Evolutionary conservation across 2,797 vertebrate species (phyloP), one percentile per base, ranked within the genome.

Genomic region (Pipistrellus pipistrellus): DNA sequence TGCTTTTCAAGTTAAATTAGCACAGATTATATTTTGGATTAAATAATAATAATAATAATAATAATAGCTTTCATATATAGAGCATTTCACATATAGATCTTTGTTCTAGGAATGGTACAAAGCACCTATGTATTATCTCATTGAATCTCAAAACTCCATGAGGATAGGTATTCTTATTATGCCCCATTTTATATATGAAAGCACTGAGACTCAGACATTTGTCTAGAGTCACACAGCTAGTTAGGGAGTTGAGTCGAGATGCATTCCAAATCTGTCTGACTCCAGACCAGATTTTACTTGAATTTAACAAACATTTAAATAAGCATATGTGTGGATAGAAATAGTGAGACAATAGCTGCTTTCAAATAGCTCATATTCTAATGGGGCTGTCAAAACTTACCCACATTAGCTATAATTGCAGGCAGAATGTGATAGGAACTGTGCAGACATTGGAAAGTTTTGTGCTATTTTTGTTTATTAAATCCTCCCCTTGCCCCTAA

Each of bases 41-140:
- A 93, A 91, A 44, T 97, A 94, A 93, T 97, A 96, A 93, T 97
- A 91, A 44, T 97, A 94, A 93, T 97, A 96, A 93, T 97, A 96
- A 95, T 97, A 93, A 96, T 96, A 96, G 35, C 46, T 71, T 93
- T n/a, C 35, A 71, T 97, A 88, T 71, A 38, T 88, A 91, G 30
- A 97, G 57, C 95, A 87, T 94, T 88, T 94, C 38, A 41, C 6
- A 41, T 41, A 41, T 41, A 41, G 38, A 41, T 38, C 73, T 88
- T 3, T 96, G 32, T 81, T 7, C 6, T 76, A 38, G 41, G 55
- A 88, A 81, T 64, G 21, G 51, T 87, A 90, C 23, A 95, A 53
- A 87, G 46, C 23, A 88, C 15, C 41, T 75, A 53, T 13, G 11
- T 87, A 71, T 93, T 53, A 88, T 88, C 4, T 95, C 38, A 73